Evolutionary conservation across 2,113 vertebrate species (phyloP).

Genomic region (Silurus meridionalis): DNA sequence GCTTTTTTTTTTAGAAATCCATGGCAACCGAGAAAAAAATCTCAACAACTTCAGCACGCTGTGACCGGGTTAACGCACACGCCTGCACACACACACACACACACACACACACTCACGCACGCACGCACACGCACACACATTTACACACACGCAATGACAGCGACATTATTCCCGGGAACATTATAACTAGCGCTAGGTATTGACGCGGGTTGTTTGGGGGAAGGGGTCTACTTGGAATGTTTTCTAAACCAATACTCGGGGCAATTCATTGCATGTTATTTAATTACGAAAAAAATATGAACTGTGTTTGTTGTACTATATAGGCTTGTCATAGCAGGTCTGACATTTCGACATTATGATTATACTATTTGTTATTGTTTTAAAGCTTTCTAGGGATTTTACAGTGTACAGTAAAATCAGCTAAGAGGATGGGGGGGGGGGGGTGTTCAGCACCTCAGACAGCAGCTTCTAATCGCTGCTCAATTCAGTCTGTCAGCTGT

Average conservation of each 20-base stretch:
- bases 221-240: background rate
- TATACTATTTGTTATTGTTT: background rate
- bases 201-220: slow-evolving; percentile 45
- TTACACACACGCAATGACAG: slow-evolving; percentile 60
- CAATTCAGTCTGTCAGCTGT: background rate
- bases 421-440: too few species aligned
- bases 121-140: slow-evolving; percentile 36
- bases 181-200: slow-evolving; percentile 40
- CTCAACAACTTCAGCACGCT: slow-evolving; percentile 69
- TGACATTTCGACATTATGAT: background rate
- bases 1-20: slow-evolving; percentile 65
- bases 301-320: background rate
- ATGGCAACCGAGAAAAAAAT: slow-evolving; percentile 70
- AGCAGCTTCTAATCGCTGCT: slow-evolving; percentile 48
- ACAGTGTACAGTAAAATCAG: background rate
- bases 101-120: slow-evolving; percentile 32
- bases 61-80: slow-evolving; percentile 69
- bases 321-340: background rate
- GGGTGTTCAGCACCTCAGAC: slow-evolving; percentile 71
- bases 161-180: slow-evolving; percentile 63
- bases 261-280: background rate
- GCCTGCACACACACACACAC: background rate
- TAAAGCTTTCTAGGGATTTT: background rate
- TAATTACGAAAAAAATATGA: background rate
- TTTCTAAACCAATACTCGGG: background rate